These are phyloP conservation scores for Agelastica alni DNA, from an alignment of 2,888 invertebrate species.

Conservation along the genomic window DNA sequence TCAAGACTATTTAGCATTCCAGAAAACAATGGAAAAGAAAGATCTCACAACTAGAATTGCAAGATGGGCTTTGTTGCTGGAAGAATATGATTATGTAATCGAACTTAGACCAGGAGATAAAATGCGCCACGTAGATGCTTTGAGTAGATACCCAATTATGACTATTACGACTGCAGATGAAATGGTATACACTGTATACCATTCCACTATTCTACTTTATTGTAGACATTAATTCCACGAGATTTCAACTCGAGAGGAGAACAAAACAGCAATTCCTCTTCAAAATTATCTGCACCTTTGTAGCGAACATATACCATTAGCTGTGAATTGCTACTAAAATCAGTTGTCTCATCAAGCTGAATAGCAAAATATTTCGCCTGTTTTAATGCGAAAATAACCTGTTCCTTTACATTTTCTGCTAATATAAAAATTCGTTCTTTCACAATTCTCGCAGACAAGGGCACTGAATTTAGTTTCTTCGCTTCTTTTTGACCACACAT, in stretches of 20 bases:
- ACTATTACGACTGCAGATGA: too few species aligned
- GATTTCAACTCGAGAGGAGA: neutral
- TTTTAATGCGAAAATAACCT: constrained; percentile 5
- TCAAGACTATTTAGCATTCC: too few species aligned
- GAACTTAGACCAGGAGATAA: too few species aligned
- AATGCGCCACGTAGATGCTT: too few species aligned
- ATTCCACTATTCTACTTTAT: neutral
- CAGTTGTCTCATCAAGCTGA: too few species aligned
- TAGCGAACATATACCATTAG: too few species aligned
- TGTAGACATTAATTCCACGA: neutral
- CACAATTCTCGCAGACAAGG: constrained; percentile 4
- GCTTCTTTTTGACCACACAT: neutral
- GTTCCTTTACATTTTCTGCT: constrained; percentile 5
- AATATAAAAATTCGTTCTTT: constrained; percentile 2
- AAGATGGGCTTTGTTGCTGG: too few species aligned
- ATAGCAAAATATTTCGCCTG: constrained; percentile 6
- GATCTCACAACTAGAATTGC: too few species aligned
- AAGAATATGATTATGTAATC: too few species aligned
- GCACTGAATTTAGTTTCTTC: constrained; percentile 3
- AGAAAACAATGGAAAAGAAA: too few species aligned
- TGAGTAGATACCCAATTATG: too few species aligned
- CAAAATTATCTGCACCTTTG: neutral
- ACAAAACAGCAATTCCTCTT: neutral
- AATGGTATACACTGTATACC: too few species aligned
- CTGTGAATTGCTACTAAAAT: neutral